Evolutionary conservation across 2,113 vertebrate genomes (phyloP), one percentile per base, ranked within the genome.

Genomic region (Thalassarche chlororhynchos): DNA sequence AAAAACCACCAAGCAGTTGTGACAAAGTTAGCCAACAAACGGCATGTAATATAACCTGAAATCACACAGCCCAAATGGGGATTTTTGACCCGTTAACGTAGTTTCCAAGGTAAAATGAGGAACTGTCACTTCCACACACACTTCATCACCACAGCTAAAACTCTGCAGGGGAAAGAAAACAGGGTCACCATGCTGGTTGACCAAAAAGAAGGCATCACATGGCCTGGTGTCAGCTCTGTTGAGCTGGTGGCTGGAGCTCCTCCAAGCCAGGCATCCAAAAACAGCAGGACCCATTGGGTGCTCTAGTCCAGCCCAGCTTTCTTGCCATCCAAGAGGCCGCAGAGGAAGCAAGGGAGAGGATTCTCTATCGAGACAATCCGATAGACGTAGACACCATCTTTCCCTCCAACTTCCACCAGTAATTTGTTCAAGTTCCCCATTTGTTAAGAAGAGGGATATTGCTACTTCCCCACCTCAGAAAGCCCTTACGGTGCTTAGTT

Each of bases 391-490:
- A 72, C 75, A 90, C 52, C 5, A 1, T 49, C 83, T 40, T 66
- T 80, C 58, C 64, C 75, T 40, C 60, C 8, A 16, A 64, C 79
- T 90, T 89, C 83, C 4, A 7, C 72, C 84, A 89, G 72, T 55
- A 10, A 18, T 40, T 26, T 52, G 29, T 20, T 78, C 55, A 75
- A 90, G 94, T 96, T 96, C 95, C 69, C 52, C 58, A 64, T 90
- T 85, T 86, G 54, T 71, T 31, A 75, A 93, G 72, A 75, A 80
- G 68, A 64, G 86, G 65, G 61, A 66, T 55, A 84, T 72, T 78
- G 65, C 55, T 49, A 89, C 84, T 95, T 97, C 96, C 86, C 60
- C 86, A 82, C 55, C 80, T 84, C 88, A 52, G 76, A 81, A 68
- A 38, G 68, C 62, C 8, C 2, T 23, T 28, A 47, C 0, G 4